Evolutionary conservation across 2,113 vertebrate species (phyloP).

Genomic region (Chloebia gouldiae): DNA sequence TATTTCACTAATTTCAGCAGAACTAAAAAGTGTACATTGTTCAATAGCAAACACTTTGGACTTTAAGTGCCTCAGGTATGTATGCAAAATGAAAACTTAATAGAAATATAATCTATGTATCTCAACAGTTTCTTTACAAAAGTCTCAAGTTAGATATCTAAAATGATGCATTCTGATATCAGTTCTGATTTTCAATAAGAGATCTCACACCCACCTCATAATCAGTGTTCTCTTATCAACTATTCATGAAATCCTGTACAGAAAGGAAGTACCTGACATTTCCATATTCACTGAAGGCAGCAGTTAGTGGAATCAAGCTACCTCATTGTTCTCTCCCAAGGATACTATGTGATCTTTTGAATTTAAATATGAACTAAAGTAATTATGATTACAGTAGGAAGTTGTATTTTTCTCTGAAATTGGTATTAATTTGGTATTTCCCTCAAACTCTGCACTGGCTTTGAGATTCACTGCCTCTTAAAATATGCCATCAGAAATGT

Average conservation of each 20-base stretch:
- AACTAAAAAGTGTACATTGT: neutral
- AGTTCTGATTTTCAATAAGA: neutral
- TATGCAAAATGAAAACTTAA: neutral
- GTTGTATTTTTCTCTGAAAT: neutral
- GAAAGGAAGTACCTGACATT: neutral
- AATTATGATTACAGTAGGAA: neutral
- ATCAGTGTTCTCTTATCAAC: neutral
- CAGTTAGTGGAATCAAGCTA: neutral
- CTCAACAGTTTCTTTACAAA: neutral
- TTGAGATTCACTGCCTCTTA: constrained; percentile 14
- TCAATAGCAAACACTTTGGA: neutral
- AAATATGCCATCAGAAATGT: neutral
- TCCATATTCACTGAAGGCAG: neutral
- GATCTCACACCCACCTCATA: neutral
- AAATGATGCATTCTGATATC: neutral
- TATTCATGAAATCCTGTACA: neutral
- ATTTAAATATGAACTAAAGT: neutral
- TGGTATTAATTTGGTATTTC: neutral
- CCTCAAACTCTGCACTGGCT: neutral
- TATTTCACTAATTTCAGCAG: neutral
- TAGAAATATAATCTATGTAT: neutral
- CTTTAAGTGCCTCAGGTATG: neutral
- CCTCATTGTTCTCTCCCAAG: neutral
- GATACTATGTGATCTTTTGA: neutral
- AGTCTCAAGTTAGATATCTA: neutral